Percentiles rank a stretch among this genome's conserved stretches.
phyloP scores from a whole-genome alignment of 64 coral and sea anemone species.

The Stylophora pistillata region DNA sequence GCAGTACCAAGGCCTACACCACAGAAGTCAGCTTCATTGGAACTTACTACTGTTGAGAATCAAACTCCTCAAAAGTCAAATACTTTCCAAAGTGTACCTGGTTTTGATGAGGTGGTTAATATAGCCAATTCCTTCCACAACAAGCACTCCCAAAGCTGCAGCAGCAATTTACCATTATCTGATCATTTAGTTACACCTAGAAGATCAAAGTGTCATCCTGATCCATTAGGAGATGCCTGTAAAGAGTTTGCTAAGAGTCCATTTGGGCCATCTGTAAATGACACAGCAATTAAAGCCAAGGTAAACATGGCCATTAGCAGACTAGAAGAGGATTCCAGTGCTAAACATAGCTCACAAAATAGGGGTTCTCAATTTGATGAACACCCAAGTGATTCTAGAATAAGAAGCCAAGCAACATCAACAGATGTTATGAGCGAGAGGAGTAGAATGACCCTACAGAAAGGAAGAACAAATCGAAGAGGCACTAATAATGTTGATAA shows the following conservation, averaged over 20 bases:
- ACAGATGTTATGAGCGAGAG: not conserved
- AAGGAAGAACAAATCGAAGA: not conserved
- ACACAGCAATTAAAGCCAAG: conserved; percentile 29
- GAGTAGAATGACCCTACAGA: not conserved
- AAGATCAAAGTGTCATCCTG: not conserved
- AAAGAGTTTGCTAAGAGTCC: conserved; percentile 34
- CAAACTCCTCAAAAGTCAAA: not conserved
- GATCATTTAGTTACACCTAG: not conserved
- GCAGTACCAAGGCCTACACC: not conserved
- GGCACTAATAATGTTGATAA: not conserved
- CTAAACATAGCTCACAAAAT: not conserved
- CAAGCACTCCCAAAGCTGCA: not conserved
- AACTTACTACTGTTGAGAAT: not conserved
- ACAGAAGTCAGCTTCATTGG: not conserved
- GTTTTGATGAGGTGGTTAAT: conserved; percentile 48
- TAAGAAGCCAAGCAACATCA: not conserved
- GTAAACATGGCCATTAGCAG: conserved; percentile 24
- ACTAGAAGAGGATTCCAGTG: not conserved
- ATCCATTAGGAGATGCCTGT: not conserved
- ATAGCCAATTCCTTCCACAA: conserved; percentile 34
- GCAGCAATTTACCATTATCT: not conserved
- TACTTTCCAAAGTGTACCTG: not conserved
- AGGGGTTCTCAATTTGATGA: conserved; percentile 18
- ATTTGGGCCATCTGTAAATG: not conserved
- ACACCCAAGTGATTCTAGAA: not conserved